Percentiles rank a stretch among this genome's conserved stretches.
These are phyloP conservation scores for Champsocephalus esox DNA, from an alignment of 2,797 vertebrate genomes.

Conservation along the genomic window DNA sequence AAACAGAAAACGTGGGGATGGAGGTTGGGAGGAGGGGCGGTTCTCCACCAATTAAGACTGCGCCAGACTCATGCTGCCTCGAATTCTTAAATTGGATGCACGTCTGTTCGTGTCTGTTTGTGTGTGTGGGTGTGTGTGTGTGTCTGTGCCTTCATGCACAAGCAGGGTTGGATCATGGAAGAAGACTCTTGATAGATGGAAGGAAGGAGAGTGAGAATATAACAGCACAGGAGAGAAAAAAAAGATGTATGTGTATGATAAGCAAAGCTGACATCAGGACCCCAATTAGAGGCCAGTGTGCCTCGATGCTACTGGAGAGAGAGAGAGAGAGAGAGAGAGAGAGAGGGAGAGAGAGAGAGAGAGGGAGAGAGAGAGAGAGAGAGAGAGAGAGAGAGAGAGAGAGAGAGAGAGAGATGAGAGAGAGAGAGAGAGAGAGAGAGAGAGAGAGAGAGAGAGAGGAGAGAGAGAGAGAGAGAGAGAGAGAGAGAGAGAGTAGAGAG, in stretches of 20 bases:
- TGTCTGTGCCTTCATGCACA: not conserved
- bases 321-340: too few relatives aligned
- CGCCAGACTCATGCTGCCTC: conserved; percentile 26
- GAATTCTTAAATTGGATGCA: conserved; percentile 56
- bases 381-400: too few relatives aligned
- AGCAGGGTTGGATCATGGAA: conserved; percentile 13
- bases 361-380: conserved; percentile 5
- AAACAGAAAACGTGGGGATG: conserved; percentile 7
- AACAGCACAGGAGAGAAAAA: conserved; percentile 33
- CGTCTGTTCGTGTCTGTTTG: not conserved
- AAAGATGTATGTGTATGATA: conserved; percentile 60
- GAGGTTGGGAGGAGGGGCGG: conserved; percentile 26
- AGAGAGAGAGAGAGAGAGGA: too few relatives aligned
- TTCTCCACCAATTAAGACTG: conserved; percentile 67
- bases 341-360: too few relatives aligned
- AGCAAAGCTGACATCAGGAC: conserved; percentile 76
- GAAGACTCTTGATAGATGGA: conserved; percentile 52
- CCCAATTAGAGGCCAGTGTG: conserved; percentile 78
- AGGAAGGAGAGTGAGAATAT: conserved; percentile 22
- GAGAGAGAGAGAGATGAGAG: too few relatives aligned
- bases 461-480: conserved; percentile 4
- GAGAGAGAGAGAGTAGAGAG: too few relatives aligned
- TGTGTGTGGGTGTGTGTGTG: not conserved
- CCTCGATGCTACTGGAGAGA: conserved; percentile 17
- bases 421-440: too few relatives aligned